Evolutionary conservation across 2,888 invertebrate species (phyloP), one percentile per base, ranked within the genome.

Genomic region (Xylocampa areola): DNA sequence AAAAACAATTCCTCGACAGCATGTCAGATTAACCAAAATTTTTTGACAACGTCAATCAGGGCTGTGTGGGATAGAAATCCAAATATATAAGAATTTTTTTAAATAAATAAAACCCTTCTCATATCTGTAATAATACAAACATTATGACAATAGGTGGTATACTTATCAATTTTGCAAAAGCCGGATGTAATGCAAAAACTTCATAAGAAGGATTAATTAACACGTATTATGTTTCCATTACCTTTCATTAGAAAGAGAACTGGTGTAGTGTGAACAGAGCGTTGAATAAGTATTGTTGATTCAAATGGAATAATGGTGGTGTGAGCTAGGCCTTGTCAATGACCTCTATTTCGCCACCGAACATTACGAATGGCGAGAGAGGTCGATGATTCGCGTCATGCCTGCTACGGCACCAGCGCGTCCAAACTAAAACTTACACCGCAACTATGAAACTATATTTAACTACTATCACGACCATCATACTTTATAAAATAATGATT

Each of bases 261-360:
- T 45, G 36, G 66, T 64, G 63, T 57, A 50, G 68, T 71, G 67
- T 66, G 73, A 70, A 75, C 67, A 62, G 67, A 71, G 64, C 70
- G 57, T 68, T 65, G 44, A 57, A 66, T 71, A 77, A 76, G 72
- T 68, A 72, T 71, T 77, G 77, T 82, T 77, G 73, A 79, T 75
- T 81, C 77, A 79, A 82, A 81, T 84, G 79, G 75, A 83, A 81
- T 82, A 84, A 82, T 82, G 83, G 79, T 84, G 80, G 76, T 81
- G 80, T 81, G 81, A 81, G 87, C 87, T 87, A 89, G 88, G 88
- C 88, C 86, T 92, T 93, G 92, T 92, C 92, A 92, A 90, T 93
- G 92, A 92, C 92, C 92, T 87, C 90, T 91, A 91, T 92, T 93
- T 90, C 81, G 90, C 88, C 88, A 88, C 82, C 79, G 79, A 82